These are phyloP conservation scores for Ia io DNA, from an alignment of 2,113 vertebrate species.

Conservation along the genomic window DNA sequence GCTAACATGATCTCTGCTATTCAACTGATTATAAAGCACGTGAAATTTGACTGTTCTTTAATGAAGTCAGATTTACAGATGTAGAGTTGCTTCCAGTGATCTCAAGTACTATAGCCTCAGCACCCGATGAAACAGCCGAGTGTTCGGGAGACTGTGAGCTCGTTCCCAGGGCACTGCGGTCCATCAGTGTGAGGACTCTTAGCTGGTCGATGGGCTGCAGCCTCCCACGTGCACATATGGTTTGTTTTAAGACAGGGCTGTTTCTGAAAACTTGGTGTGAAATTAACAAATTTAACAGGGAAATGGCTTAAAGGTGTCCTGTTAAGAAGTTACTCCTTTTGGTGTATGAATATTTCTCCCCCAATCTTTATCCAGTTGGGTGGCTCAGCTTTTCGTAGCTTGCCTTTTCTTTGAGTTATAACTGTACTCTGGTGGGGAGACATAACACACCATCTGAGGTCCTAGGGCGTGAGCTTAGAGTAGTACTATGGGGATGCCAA, in stretches of 20 bases:
- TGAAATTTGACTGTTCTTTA: not conserved
- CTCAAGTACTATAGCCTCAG: not conserved
- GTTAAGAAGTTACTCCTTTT: not conserved
- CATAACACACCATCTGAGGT: no score
- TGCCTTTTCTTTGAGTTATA: not conserved
- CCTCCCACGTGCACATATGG: not conserved
- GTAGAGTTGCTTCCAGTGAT: not conserved
- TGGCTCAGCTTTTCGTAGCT: not conserved
- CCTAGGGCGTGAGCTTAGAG: not conserved
- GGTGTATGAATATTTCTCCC: not conserved
- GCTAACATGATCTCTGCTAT: not conserved
- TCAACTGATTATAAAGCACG: not conserved
- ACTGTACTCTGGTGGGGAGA: not conserved
- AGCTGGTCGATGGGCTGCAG: fast-evolving
- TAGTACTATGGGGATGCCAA: fast-evolving
- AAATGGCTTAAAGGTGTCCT: not conserved
- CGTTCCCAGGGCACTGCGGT: no score
- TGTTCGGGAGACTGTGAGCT: not conserved
- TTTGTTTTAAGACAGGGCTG: not conserved
- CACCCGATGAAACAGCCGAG: not conserved
- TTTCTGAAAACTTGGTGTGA: not conserved
- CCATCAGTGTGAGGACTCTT: no score
- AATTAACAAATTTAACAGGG: not conserved
- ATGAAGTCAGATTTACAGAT: not conserved
- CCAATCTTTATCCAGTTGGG: not conserved